Evolutionary conservation across 2,113 vertebrate genomes (phyloP), one percentile per base, ranked within the genome.

Genomic region (Miniopterus natalensis): DNA sequence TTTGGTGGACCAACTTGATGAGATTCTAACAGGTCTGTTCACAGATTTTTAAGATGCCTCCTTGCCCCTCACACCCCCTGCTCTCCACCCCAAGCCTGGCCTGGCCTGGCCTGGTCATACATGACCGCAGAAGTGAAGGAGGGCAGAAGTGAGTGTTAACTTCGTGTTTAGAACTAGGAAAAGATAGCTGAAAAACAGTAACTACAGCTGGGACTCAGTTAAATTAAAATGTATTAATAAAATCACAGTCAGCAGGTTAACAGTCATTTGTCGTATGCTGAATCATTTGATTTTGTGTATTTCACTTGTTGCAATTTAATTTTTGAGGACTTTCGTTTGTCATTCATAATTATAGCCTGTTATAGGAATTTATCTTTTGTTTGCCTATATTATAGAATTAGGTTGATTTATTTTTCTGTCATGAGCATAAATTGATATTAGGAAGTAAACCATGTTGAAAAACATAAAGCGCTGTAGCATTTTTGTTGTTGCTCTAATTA

Each of bases 1-100:
- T 0, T 97, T 98, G 86, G 99, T 99, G 89, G 98, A 98, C 55
- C 98, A 98, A 25, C 99, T 99, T 0, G 99, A 99, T 95, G 92
- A 85, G 1, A 98, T 99, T 95, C 99, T 99, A 70, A 99, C 99
- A 97, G 99, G 99, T 99, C 93, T 36, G 96, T 80, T 20, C 71
- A 25, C 13, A 11, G 42, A 7, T 20, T 2, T 63, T 71, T 31
- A 71, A 29, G 31, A 66, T 13, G 55, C 8, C 18, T 51, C 36
- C 31, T 45, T 25, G 2, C 15, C 18, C 11, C 4, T 17, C 9
- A 29, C n/a, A 14, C 1, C 12, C 6, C 13, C 11, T 6, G 18
- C 14, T 5, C 8, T 18, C 11, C 27, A 17, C 70, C 59, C 31
- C 53, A 29, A 9, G 25, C 53, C 29, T 4, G 0, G 40, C 17